Evolutionary conservation across 2,113 vertebrate genomes (phyloP), one percentile per base, ranked within the genome.

Genomic region (Plecotus auritus): DNA sequence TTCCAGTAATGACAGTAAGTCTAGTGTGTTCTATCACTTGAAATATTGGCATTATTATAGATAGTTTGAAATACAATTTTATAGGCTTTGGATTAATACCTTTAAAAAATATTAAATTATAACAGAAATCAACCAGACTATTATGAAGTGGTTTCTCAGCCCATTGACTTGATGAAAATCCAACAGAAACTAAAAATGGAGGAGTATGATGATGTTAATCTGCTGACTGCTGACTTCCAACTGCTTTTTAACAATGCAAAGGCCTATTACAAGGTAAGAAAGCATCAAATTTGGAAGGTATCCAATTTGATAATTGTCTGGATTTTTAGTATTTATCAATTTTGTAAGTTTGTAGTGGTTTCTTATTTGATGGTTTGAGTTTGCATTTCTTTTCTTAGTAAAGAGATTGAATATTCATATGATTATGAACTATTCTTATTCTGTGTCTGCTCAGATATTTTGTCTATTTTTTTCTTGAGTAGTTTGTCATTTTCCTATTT

Each of bases 131-230:
- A 99, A 81, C 99, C 99, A 23, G 99, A 99, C 97, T 99, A 99
- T 97, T 99, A 99, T 97, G 99, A 99, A 61, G 99, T 99, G 88
- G 99, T 99, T 97, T 99, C 99, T 88, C 99, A 99, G 98, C 99
- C 99, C 30, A 99, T 99, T 73, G 99, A 99, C 98, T 99, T 99
- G 98, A 99, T 99, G 99, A 99, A 99, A 97, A 99, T 99, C 96
- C 99, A 99, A 82, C 99, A 99, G 96, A 99, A 99, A 97, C 98
- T 99, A 81, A 99, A 99, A 98, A 99, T 99, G 99, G 99, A 99
- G 97, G 99, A 99, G 92, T 99, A 99, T 80, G 99, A 99, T 96
- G 99, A 99, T 87, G 99, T 99, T 69, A 99, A 99, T 83, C 98
- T 99, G 90, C 98, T 99, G 96, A 99, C 99, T 86, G 98, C 98